Evolutionary conservation across 37 sponge, comb jelly and placozoan species (phyloP), one percentile per base, ranked within the genome.

Genomic region (Geodia barretti): DNA sequence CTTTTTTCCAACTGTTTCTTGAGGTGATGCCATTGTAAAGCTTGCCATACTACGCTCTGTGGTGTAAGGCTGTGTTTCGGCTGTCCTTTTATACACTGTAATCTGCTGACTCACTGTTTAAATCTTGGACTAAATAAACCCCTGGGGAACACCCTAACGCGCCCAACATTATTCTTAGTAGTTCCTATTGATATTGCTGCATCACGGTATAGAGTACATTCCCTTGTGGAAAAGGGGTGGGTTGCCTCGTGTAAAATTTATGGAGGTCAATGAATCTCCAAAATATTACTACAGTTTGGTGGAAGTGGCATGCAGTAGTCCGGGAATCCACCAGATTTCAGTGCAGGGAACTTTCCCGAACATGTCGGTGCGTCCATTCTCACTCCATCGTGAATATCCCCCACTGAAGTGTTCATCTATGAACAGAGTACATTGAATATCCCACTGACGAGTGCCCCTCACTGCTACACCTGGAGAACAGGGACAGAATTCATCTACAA

Each of bases 381-480:
- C n/a, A n/a, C n/a, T n/a, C n/a, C n/a, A n/a, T n/a, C n/a, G n/a
- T n/a, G n/a, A n/a, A n/a, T n/a, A n/a, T n/a, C n/a, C n/a, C n/a
- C n/a, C n/a, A n/a, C n/a, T n/a, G n/a, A n/a, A 17, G 14, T 47
- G 14, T 47, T 14, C 54, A 17, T 47, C 11, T 47, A 47, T 47
- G 11, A 73, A 70, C 39, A 60, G 73, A 54, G 43, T 30, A 20
- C 63, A 36, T 74, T 74, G 8, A 28, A 83, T 21, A 21, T 75
- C 3, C 76, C 79, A 35, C 39, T 78, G 17, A 62, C 35, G 0
- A 64, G 34, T 35, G 64, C 28, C 64, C 79, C 79, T 8, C 60
- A 78, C 66, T 78, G 79, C 79, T 36, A 78, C 25, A 24, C 40
- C 11, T 78, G 79, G 79, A 17, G 30, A 29, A 25, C 41, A 8